Base-by-base conservation (phyloP, 2,113 vertebrate genomes). In the Lutjanus erythropterus region DNA sequence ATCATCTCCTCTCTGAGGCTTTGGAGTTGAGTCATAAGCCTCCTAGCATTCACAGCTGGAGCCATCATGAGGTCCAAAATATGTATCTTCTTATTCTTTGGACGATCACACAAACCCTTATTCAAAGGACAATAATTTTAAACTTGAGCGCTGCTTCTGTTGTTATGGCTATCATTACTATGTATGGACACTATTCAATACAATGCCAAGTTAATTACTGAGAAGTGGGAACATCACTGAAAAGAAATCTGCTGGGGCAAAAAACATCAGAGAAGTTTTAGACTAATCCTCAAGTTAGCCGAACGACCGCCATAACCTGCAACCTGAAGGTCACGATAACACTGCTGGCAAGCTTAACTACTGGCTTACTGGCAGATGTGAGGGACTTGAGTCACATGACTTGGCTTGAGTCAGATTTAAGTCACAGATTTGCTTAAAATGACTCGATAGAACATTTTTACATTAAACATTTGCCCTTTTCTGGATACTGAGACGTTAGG, bases 1-100 rank as follows among this genome's bases (percentile, higher is more conserved):
- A 67, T 60, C 53, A 29, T 14, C 2, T 33, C 62, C 50, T 53
- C 18, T 46, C 12, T 35, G 29, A 76, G 31, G 25, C 33, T 55
- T 79, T 61, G 50, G 58, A 62, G 46, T 33, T 49, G 59, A 31
- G 41, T 87, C 19, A 55, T 49, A 65, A 50, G 37, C 49, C 46
- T 58, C 47, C 10, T 12, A 19, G 42, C 41, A 33, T 44, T 35
- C 68, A 55, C 56, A 80, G 76, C 59, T 61, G 53, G 62, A 73
- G 52, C 41, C 33, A 46, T 39, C 14, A 71, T 41, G 18, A 41
- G 21, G 21, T 39, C 37, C 31, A 72, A 58, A 37, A 42, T 44
- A 58, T 49, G 15, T 23, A 1, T 39, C 33, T 39, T 73, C 29
- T 49, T 21, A 46, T 72, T 29, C 11, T 21, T 52, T 33, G 15